Conservation (phyloP, 2,797 vertebrate species). For the Darevskia mixta region DNA sequence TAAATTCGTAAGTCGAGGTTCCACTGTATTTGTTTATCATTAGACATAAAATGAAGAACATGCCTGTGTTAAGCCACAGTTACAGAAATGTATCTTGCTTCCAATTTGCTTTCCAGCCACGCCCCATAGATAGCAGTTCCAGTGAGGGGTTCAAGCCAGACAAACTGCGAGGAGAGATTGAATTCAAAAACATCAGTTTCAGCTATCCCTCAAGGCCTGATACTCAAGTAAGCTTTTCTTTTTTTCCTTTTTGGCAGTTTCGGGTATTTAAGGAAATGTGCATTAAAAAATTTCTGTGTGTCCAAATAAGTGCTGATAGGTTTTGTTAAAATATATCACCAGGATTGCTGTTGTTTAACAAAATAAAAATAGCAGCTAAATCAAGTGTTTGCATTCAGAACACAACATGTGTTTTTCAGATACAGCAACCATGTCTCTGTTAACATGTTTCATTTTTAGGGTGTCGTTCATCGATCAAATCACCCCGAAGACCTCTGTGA, state of each 20-base stretch:
- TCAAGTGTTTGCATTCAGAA: background rate
- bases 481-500: background rate
- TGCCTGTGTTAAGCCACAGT: no score
- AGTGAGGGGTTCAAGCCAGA: no score
- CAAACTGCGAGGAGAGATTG: no score
- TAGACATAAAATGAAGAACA: no score
- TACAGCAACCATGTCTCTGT: background rate
- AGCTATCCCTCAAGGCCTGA: no score
- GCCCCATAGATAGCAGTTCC: no score
- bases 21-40: no score
- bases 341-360: background rate
- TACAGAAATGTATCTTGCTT: no score
- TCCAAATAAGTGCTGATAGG: background rate
- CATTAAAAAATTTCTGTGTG: background rate
- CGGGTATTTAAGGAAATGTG: background rate
- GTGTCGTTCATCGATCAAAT: background rate
- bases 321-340: background rate
- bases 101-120: no score
- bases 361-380: background rate
- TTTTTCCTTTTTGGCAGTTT: background rate
- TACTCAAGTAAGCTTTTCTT: constrained; percentile 67
- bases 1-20: no score
- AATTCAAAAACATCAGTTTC: no score
- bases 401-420: background rate
- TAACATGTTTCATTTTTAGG: background rate